Conservation (phyloP, 2,113 vertebrate genomes). For the Prietella phreatophila region DNA sequence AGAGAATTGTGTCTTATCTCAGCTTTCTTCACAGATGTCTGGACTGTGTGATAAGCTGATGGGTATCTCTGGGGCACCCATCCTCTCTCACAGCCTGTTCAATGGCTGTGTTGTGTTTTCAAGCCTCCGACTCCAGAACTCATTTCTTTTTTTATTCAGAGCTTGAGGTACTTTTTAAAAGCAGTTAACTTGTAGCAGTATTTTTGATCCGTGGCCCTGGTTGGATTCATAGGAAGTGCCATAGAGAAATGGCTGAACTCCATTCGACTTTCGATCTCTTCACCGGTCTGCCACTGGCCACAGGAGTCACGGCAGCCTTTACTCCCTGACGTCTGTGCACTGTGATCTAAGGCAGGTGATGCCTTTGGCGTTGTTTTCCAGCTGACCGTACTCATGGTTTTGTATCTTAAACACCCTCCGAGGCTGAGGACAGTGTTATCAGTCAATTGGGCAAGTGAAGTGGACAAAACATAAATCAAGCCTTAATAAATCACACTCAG, state of each 20-base stretch:
- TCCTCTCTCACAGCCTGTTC: slow-evolving; percentile 16
- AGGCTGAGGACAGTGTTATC: neutral
- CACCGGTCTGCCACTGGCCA: neutral
- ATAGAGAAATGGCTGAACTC: slow-evolving; percentile 4
- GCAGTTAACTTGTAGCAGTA: neutral
- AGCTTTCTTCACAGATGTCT: slow-evolving; percentile 20
- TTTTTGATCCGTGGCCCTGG: neutral
- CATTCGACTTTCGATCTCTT: neutral
- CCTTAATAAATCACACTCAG: neutral
- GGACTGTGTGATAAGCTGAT: slow-evolving; percentile 45
- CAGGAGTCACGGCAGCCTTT: neutral
- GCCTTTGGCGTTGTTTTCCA: neutral
- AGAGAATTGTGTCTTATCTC: slow-evolving; percentile 38
- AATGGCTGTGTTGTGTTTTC: slow-evolving; percentile 24
- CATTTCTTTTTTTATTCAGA: slow-evolving; percentile 22
- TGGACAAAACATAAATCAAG: neutral
- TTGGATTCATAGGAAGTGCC: neutral
- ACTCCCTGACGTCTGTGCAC: neutral
- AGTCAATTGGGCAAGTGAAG: neutral
- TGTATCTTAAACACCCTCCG: neutral
- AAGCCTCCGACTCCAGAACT: slow-evolving; percentile 1
- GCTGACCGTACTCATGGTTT: neutral
- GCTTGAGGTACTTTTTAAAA: neutral
- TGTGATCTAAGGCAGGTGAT: neutral
- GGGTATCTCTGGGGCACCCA: slow-evolving; percentile 18